Conservation (phyloP, 2,113 vertebrate species). For the Ciconia maguari region DNA sequence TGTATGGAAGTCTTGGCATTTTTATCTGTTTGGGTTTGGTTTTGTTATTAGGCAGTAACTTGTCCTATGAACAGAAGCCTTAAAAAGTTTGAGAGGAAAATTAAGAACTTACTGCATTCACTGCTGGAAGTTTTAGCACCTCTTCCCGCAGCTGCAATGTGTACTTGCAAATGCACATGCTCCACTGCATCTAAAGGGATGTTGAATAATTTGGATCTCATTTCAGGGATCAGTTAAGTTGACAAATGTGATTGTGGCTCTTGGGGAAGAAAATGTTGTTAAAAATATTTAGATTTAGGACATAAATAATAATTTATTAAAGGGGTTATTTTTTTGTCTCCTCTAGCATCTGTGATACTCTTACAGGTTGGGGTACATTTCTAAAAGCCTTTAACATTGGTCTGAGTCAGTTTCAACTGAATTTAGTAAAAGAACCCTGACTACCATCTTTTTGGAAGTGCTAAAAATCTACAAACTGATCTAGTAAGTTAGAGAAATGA, state of each 20-base stretch:
- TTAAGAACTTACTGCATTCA: background rate
- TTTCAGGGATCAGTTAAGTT: conserved; percentile 20
- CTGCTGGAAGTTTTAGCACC: background rate
- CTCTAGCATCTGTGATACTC: background rate
- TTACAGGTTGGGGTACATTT: background rate
- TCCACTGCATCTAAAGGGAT: background rate
- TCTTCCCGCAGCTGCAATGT: background rate
- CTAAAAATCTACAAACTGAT: background rate
- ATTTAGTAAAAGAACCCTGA: background rate
- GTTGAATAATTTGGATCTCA: background rate
- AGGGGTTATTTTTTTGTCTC: accelerated
- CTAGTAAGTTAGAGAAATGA: background rate
- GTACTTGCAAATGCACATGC: accelerated
- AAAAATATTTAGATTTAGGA: background rate
- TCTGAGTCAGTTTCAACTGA: background rate
- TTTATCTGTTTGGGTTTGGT: background rate
- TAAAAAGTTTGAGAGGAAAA: background rate
- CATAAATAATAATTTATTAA: background rate
- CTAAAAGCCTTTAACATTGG: background rate
- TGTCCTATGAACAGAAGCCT: background rate
- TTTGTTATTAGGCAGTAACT: background rate
- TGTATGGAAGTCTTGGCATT: background rate
- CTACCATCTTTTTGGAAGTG: background rate
- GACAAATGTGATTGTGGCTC: background rate
- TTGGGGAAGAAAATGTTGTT: background rate